Evolutionary conservation across 2,888 invertebrate genomes (phyloP), one percentile per base, ranked within the genome.

Genomic region (Sarcophaga variegata): DNA sequence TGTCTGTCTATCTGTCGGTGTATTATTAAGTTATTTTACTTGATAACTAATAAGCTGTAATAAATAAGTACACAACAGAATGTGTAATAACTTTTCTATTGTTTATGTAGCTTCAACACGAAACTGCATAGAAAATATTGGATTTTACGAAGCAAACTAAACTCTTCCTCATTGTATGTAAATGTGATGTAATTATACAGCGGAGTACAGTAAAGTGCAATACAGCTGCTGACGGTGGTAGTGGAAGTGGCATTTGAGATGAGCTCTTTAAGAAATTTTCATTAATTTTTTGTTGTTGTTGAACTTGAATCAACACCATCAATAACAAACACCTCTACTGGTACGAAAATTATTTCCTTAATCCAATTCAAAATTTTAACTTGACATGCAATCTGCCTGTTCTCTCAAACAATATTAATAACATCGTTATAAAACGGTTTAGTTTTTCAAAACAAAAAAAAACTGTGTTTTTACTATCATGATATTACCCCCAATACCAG

Each of bases 151-250:
- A 70, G 75, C 79, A 59, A n/a, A 37, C 20, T 62, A 79, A 82
- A 75, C 45, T 59, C 83, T 86, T 83, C 86, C 86, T 86, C 62
- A 83, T 86, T 86, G 86, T 81, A 83, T 81, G 81, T 81, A 81
- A 83, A 83, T 83, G 11, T 4, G 59, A 69, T 62, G 69, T 81
- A 86, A 83, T 83, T 83, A 83, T 62, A 62, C 37, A 72, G 25
- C 54, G 47, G 2, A 54, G 54, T 54, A 17, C 12, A 54, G 17
- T 54, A 54, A 54, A 54, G 5, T 37, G 37, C 8, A 37, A 37
- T 37, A 10, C 4, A 54, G 54, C 54, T 37, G 49, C 14, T 54
- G 4, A 54, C 2, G 54, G 5, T 54, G 54, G 17, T 54, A 3
- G 54, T 17, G 17, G 37, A 8, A 37, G 37, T 37, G 54, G 54